Conservation (phyloP, 2,113 vertebrate species). For the Oryctolagus cuniculus region mOryCun1.1 NC_091438.1:3245501-3246000, state of each 20-base stretch:
- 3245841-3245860: constrained; percentile 22
- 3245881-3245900: background rate
- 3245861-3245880: background rate
- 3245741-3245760: constrained; percentile 20
- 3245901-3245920: background rate
- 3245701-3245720: background rate
- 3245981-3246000: background rate
- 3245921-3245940: background rate
- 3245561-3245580: constrained; percentile 1
- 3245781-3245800: background rate
- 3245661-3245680: background rate
- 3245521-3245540: constrained; percentile 31
- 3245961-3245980: background rate
- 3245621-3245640: background rate
- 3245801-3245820: background rate
- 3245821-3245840: constrained; percentile 29
- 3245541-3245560: constrained; percentile 43
- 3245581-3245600: constrained; percentile 54
- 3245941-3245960: background rate
- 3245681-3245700: background rate
- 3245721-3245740: background rate
- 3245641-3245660: background rate
- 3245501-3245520: background rate
- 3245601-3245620: background rate
- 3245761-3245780: background rate